A percentile compares a stretch with the other conserved stretches of the same genome.
These are phyloP conservation scores for Platyscapa corneri DNA, from an alignment of 1,140 invertebrate genomes.

Conservation along the genomic window DNA sequence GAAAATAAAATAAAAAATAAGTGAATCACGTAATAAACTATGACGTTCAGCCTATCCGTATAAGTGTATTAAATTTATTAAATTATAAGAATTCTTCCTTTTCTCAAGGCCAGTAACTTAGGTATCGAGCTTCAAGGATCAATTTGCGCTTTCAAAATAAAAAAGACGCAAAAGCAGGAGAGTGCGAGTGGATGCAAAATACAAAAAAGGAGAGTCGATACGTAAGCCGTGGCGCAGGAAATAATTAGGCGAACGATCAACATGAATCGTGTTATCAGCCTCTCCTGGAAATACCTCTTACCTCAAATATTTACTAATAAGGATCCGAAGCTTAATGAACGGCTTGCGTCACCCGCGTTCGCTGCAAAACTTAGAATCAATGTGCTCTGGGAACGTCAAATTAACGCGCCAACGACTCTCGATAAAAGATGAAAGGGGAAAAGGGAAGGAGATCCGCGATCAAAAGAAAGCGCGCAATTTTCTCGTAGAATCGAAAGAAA, in stretches of 20 bases:
- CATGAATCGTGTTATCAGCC: constrained; percentile 13
- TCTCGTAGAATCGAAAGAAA: not conserved
- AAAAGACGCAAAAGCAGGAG: not conserved
- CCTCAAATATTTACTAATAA: constrained; percentile 42
- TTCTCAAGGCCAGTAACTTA: not conserved
- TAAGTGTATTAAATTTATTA: constrained; percentile 31
- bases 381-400: constrained; percentile 31
- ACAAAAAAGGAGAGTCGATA: not conserved
- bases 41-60: not conserved
- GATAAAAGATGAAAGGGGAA: not conserved
- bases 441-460: not conserved
- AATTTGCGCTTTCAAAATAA: constrained; percentile 11
- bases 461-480: not conserved
- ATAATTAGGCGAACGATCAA: constrained; percentile 39
- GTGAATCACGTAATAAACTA: not conserved
- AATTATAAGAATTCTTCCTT: constrained; percentile 13
- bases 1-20: not conserved
- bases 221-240: constrained; percentile 1
- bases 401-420: constrained; percentile 19
- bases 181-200: not conserved
- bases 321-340: constrained; percentile 5
- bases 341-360: not conserved
- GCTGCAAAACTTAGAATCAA: not conserved
- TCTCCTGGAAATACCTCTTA: not conserved
- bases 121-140: not conserved